Evolutionary conservation across 2,888 invertebrate species (phyloP), one percentile per base, ranked within the genome.

Genomic region (Crioceris asparagi): DNA sequence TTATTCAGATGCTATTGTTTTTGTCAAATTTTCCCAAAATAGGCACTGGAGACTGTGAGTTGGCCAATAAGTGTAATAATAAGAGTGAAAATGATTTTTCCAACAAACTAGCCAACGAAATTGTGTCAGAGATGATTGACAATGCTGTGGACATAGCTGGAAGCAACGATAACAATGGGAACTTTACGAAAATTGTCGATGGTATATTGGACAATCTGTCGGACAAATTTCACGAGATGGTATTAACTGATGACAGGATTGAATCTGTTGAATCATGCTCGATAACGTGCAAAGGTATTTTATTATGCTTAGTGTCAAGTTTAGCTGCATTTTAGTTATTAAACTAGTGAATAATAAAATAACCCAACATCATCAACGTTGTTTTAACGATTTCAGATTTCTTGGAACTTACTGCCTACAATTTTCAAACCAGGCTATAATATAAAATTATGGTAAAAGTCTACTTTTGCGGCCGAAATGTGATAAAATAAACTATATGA

Each of bases 61-160:
- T 41, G 2, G 42, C 45, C 15, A 43, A 40, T 39, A 36, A 27
- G 7, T 36, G 19, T 21, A n/a, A n/a, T n/a, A n/a, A n/a, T n/a
- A 48, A 48, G 39, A 44, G 32, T 26, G 45, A 52, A 17, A 35
- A 34, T 26, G 32, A 31, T 11, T 35, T 38, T 10, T 44, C 54
- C 1, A 46, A 48, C 14, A 38, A 43, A 4, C 47, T 59, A n/a
- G 60, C 56, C 19, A 52, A 47, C 11, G 60, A 61, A 40, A 49
- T 63, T 31, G 53, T 65, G 6, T 49, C 55, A 29, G 63, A 64
- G 35, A 62, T 65, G 33, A 44, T 65, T n/a, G 60, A 61, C 30
- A 60, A 56, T 32, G 62, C 62, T 17, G 46, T 63, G 39, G 60
- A 60, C 36, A 55, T 56, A 10, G 58, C 53, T 7, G 44, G 47